A percentile compares a stretch with the other conserved stretches of the same genome.
phyloP scores from a whole-genome alignment of 2,888 invertebrate species.

The Horisme vitalbata region DNA sequence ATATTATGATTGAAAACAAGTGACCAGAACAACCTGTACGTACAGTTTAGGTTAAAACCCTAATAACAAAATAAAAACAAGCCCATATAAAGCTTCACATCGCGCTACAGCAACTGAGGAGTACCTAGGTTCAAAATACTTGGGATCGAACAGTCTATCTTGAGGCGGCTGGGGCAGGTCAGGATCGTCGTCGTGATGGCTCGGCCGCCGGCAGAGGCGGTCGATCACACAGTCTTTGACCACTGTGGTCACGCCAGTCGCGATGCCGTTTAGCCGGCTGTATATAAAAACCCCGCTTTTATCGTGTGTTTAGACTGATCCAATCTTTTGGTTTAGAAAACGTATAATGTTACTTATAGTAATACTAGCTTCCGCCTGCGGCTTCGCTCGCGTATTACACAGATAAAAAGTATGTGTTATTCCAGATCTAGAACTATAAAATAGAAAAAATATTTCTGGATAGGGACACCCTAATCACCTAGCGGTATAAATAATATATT shows the following conservation, averaged over 20 bases:
- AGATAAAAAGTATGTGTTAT: no score
- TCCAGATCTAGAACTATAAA: no score
- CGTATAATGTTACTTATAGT: no score
- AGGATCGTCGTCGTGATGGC: conserved; percentile 58
- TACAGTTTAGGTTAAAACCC: neutral
- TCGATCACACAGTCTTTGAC: conserved; percentile 87
- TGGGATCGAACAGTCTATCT: conserved; percentile 79
- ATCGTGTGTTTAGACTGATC: no score
- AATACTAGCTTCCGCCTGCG: no score
- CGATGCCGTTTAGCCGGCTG: conserved; percentile 88
- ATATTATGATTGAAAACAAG: no score
- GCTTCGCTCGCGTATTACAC: no score
- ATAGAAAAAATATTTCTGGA: no score
- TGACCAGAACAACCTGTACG: no score
- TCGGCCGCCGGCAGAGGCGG: conserved; percentile 78
- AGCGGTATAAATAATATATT: no score
- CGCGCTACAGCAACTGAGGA: conserved; percentile 73
- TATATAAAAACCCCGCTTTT: neutral
- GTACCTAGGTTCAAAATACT: conserved; percentile 87
- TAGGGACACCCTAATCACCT: no score
- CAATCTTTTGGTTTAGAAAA: no score
- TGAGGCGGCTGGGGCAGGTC: conserved; percentile 64
- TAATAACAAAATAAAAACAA: conserved; percentile 34
- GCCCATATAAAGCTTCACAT: conserved; percentile 28
- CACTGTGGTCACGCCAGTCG: conserved; percentile 86